Conservation (phyloP, 2,888 invertebrate species). For the Orthosia incerta region DNA sequence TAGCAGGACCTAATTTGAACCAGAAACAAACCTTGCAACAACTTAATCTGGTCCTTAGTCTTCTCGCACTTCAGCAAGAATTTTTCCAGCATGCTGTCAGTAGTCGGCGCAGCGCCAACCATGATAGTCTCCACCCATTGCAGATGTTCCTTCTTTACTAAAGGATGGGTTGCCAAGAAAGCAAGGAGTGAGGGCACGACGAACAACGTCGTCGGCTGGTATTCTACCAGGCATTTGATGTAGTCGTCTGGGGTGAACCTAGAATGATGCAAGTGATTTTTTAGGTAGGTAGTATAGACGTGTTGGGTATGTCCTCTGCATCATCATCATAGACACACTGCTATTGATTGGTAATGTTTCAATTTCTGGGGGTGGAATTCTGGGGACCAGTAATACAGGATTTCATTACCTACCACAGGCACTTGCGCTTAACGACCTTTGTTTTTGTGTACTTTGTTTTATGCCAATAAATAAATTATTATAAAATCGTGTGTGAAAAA, state of each 20-base stretch:
- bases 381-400: too few relatives aligned
- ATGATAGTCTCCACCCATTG: constrained; percentile 92
- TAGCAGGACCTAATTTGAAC: neutral
- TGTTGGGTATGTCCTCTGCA: too few relatives aligned
- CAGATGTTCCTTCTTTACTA: constrained; percentile 93
- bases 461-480: too few relatives aligned
- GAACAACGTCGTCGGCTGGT: constrained; percentile 92
- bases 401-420: too few relatives aligned
- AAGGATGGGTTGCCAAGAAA: constrained; percentile 94
- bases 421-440: too few relatives aligned
- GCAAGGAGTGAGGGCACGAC: constrained; percentile 95
- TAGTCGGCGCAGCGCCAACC: constrained; percentile 94
- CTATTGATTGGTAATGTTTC: too few relatives aligned
- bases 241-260: constrained; percentile 94
- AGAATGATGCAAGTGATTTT: constrained; percentile 36
- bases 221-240: constrained; percentile 91
- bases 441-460: too few relatives aligned
- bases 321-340: too few relatives aligned
- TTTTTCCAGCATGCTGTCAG: constrained; percentile 92
- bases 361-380: too few relatives aligned
- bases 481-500: too few relatives aligned
- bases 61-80: constrained; percentile 91
- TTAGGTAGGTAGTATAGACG: neutral
- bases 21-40: constrained; percentile 83
- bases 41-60: constrained; percentile 86